These are phyloP conservation scores for Tetranychus cinnabarinus DNA, from an alignment of 1,140 invertebrate genomes.

Conservation along the genomic window DNA sequence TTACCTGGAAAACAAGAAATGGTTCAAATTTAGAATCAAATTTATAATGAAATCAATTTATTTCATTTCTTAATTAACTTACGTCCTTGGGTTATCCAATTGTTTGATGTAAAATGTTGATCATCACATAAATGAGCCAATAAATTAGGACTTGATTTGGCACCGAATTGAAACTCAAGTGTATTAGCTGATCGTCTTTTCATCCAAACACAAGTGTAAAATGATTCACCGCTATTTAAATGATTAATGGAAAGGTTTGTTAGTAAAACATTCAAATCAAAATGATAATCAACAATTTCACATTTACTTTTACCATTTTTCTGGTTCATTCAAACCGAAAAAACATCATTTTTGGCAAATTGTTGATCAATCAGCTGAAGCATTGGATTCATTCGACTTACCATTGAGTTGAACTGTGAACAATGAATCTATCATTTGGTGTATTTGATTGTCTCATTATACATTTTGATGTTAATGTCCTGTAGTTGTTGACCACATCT, in stretches of 20 bases:
- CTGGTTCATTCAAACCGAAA: no score
- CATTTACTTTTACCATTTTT: no score
- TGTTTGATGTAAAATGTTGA: conserved; percentile 23
- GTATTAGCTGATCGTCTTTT: conserved; percentile 36
- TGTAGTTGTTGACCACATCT: conserved; percentile 33
- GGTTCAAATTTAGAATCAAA: neutral
- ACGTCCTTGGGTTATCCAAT: conserved; percentile 41
- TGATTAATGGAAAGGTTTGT: no score
- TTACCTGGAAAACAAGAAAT: conserved; percentile 20
- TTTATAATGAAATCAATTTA: neutral
- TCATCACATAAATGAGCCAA: conserved; percentile 22
- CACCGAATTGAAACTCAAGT: conserved; percentile 35
- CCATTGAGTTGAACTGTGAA: conserved; percentile 31
- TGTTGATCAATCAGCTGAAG: no score
- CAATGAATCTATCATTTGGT: conserved; percentile 24
- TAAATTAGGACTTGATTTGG: conserved; percentile 16
- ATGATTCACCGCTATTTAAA: conserved; percentile 39
- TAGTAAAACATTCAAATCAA: no score
- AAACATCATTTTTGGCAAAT: no score
- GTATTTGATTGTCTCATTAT: conserved; percentile 15
- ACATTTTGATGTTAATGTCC: conserved; percentile 36
- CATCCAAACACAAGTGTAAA: conserved; percentile 36
- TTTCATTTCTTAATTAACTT: conserved; percentile 14
- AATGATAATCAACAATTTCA: no score
- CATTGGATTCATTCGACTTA: conserved; percentile 8